These are phyloP conservation scores for Dipodomys merriami DNA, from an alignment of 2,113 vertebrate genomes.

Conservation along the genomic window DNA sequence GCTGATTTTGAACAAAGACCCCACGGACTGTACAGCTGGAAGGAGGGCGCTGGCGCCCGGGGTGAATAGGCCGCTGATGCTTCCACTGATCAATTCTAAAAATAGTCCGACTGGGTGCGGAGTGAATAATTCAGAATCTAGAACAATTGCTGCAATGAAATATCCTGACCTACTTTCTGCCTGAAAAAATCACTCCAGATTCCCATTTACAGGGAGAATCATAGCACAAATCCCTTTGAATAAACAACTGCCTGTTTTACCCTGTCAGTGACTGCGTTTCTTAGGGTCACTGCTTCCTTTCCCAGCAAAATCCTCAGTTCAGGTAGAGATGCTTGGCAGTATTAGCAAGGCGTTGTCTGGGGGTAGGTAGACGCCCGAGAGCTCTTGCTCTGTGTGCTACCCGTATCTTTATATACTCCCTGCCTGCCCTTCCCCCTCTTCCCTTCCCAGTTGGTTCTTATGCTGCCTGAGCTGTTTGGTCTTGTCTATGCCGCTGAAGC, in stretches of 20 bases:
- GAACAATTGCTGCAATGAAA: conserved; percentile 45
- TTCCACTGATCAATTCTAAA: conserved; percentile 48
- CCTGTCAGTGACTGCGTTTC: not conserved
- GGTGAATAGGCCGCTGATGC: conserved; percentile 37
- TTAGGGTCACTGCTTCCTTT: not conserved
- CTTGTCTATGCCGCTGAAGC: conserved; percentile 81
- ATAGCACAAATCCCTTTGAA: conserved; percentile 49
- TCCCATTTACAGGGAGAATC: conserved; percentile 42
- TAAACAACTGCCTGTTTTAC: not conserved
- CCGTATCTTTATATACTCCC: conserved; percentile 78
- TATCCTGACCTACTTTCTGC: conserved; percentile 66
- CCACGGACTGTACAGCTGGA: not conserved
- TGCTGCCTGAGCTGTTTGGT: conserved; percentile 82
- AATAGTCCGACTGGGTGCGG: conserved; percentile 62
- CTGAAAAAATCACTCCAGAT: conserved; percentile 59
- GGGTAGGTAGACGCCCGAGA: conserved; percentile 64
- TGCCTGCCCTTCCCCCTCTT: not conserved
- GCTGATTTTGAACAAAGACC: conserved; percentile 66
- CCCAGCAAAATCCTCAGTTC: conserved; percentile 34
- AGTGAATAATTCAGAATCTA: conserved; percentile 71
- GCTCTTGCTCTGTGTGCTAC: conserved; percentile 79
- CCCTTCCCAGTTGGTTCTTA: conserved; percentile 75
- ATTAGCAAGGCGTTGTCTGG: conserved; percentile 68
- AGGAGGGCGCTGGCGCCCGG: not conserved
- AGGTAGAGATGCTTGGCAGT: conserved; percentile 13